These are phyloP conservation scores for Gortyna flavago DNA, from an alignment of 2,888 invertebrate genomes.

Conservation along the genomic window DNA sequence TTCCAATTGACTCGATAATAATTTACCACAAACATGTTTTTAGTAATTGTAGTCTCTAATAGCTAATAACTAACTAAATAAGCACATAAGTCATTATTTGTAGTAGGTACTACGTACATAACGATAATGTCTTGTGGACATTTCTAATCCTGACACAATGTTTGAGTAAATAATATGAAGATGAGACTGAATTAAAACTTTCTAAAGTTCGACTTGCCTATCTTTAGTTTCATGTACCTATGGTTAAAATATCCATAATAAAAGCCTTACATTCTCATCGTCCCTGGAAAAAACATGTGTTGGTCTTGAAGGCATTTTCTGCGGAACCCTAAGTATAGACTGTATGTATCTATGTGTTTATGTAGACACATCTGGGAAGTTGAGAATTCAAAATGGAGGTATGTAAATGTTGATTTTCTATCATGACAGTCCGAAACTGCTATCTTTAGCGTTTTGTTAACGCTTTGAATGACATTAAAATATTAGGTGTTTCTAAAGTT, in stretches of 20 bases:
- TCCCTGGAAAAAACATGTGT: background rate
- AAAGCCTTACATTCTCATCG: background rate
- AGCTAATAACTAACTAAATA: conserved; percentile 12
- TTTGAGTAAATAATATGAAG: background rate
- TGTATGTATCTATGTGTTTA: conserved; percentile 60
- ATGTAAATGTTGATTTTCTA: conserved; percentile 83
- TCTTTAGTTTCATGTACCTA: conserved; percentile 13
- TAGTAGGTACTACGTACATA: conserved; percentile 13
- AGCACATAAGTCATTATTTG: conserved; percentile 5
- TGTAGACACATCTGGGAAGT: conserved; percentile 73
- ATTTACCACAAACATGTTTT: conserved; percentile 33
- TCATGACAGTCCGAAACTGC: conserved; percentile 82
- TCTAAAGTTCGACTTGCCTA: background rate
- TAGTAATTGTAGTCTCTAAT: conserved; percentile 21
- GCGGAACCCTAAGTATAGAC: conserved; percentile 70
- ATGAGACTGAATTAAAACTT: background rate
- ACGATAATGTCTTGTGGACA: conserved; percentile 30
- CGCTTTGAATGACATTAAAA: conserved; percentile 81
- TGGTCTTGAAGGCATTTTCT: background rate
- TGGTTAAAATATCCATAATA: background rate
- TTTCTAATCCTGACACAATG: background rate
- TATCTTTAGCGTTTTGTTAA: conserved; percentile 87
- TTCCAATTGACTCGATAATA: conserved; percentile 45
- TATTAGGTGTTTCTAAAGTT: conserved; percentile 75
- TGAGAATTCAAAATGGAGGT: conserved; percentile 77